Conservation (phyloP, 2,113 vertebrate genomes). For the Zonotrichia leucophrys region DNA sequence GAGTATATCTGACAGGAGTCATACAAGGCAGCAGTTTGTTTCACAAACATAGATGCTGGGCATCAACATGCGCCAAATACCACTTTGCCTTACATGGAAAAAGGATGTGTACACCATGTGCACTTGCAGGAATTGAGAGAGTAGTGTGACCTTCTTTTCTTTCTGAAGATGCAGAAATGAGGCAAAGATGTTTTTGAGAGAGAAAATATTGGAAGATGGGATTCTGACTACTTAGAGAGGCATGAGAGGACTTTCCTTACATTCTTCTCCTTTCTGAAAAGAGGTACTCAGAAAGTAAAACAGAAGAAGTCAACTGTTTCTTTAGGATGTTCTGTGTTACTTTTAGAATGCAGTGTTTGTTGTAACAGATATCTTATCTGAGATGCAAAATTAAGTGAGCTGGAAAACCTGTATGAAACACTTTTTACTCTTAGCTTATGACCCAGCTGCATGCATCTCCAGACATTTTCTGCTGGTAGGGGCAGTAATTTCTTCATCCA, state of each 20-base stretch:
- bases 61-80: background rate
- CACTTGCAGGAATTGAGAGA: background rate
- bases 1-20: background rate
- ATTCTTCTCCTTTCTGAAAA: background rate
- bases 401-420: background rate
- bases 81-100: background rate
- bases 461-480: background rate
- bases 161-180: background rate
- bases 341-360: background rate
- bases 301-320: background rate
- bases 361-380: background rate
- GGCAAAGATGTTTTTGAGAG: background rate
- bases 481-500: background rate
- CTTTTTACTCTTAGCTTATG: background rate
- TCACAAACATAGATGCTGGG: background rate
- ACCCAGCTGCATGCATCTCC: background rate
- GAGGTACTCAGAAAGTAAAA: background rate
- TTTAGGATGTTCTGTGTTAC: background rate
- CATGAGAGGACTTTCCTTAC: background rate
- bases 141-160: background rate
- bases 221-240: background rate
- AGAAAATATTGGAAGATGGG: background rate
- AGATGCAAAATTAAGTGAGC: background rate
- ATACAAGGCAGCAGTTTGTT: background rate
- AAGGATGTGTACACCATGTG: background rate